Conservation (phyloP, 2,113 vertebrate species). For the Delphinus delphis region DNA sequence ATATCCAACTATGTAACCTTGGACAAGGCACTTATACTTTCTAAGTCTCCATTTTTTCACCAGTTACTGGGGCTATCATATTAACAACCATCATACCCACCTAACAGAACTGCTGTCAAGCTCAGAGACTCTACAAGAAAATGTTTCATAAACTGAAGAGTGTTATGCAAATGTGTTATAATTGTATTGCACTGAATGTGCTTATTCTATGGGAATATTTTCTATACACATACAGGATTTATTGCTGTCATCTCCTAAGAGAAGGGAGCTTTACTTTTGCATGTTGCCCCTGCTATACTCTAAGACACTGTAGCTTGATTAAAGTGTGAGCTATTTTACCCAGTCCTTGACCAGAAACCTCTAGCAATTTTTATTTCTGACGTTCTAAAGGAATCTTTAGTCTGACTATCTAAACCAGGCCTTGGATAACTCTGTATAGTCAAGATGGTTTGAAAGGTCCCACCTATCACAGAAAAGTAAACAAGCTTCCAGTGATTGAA, state of each 20-base stretch:
- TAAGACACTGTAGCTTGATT: background rate
- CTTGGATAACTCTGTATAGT: background rate
- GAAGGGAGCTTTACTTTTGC: background rate
- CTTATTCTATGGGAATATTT: background rate
- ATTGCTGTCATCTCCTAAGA: background rate
- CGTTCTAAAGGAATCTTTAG: conserved; percentile 44
- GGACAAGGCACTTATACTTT: background rate
- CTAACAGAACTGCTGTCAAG: background rate
- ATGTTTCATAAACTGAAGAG: background rate
- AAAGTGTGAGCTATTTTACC: background rate
- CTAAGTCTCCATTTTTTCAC: background rate
- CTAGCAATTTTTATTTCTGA: conserved; percentile 8
- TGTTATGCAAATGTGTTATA: background rate
- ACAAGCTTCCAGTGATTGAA: background rate
- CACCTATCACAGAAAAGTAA: background rate
- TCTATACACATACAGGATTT: background rate
- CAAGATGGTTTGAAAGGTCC: background rate
- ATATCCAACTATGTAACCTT: background rate
- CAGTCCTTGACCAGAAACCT: background rate
- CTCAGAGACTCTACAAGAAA: background rate
- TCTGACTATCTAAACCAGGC: background rate
- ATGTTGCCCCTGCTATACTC: background rate
- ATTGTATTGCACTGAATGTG: background rate
- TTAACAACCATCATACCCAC: background rate
- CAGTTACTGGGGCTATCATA: background rate